phyloP scores from a whole-genome alignment of 2,113 vertebrate genomes.

The Pteropus alecto region DNA sequence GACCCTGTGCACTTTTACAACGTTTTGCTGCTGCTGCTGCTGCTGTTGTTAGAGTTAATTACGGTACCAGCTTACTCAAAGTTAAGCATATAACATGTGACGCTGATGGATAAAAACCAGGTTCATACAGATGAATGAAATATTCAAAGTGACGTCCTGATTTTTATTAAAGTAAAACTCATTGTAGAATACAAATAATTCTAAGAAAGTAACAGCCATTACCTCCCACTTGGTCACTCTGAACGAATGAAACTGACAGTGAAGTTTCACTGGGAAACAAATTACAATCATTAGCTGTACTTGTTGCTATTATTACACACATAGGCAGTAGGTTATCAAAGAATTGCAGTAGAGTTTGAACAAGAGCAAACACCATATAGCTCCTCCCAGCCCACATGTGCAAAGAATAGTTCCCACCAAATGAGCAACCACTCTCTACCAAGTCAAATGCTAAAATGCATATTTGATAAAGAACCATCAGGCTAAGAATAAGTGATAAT shows the following conservation, averaged over 20 bases:
- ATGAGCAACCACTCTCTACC: background rate
- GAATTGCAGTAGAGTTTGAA: background rate
- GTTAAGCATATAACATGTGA: background rate
- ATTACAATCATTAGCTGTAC: background rate
- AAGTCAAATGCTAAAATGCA: background rate
- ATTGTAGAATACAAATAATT: constrained; percentile 9
- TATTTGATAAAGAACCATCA: background rate
- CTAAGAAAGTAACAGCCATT: background rate
- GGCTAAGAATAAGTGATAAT: background rate
- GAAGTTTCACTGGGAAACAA: background rate
- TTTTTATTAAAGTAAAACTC: constrained; percentile 53
- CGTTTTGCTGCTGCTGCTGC: background rate
- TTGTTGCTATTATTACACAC: background rate
- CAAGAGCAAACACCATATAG: background rate
- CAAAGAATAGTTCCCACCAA: background rate
- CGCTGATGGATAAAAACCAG: constrained; percentile 1
- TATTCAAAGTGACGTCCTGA: constrained; percentile 19
- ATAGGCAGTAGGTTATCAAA: background rate
- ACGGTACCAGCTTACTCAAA: background rate
- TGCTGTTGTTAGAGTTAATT: background rate
- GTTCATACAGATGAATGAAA: background rate
- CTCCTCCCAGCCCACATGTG: background rate
- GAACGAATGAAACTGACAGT: background rate
- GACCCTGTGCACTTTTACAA: background rate
- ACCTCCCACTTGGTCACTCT: background rate